Base-by-base conservation (phyloP, 2,113 vertebrate species). In the Varanus salvator region DNA sequence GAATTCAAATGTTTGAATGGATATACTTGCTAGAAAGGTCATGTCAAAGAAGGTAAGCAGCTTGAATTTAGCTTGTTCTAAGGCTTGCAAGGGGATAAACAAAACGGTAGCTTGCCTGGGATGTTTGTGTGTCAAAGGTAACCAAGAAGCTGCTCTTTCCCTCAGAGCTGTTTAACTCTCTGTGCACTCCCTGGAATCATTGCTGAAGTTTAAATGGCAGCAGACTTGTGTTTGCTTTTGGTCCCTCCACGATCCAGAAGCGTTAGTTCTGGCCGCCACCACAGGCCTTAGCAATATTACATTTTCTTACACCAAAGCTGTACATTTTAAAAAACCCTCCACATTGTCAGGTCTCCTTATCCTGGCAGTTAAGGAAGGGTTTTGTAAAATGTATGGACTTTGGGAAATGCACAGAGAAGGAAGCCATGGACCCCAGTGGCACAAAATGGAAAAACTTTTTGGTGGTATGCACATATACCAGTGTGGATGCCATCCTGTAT, bases 41-140 rank as follows among this genome's bases (percentile, higher is more conserved):
- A 92, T 85, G 74, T 38, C 93, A 87, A 93, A 93, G 93, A 92
- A 92, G 92, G 92, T 90, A 92, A 94, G 90, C 86, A 93, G 90
- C 92, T 93, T 92, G 90, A 93, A 91, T 95, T 86, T 89, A 89
- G 86, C 0, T 0, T 88, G 78, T 94, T 90, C 1, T 0, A 93
- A 84, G 84, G 78, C 92, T 94, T 90, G 72, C 84, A 77, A 75
- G 91, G 93, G 93, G 92, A 95, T 94, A 96, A 97, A 95, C 93
- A 96, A 93, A 92, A 94, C 95, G 87, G 82, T 92, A 96, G 94
- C 90, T 95, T 94, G 84, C 85, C 0, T 15, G 7, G 94, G 93
- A 93, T 95, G 90, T 96, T 96, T 96, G 87, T 92, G 44, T 95
- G 87, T 90, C 89, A 94, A 95, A 95, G 94, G 96, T 93, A 96